Evolutionary conservation across 2,113 vertebrate genomes (phyloP).

Genomic region (Cromileptes altivelis): DNA sequence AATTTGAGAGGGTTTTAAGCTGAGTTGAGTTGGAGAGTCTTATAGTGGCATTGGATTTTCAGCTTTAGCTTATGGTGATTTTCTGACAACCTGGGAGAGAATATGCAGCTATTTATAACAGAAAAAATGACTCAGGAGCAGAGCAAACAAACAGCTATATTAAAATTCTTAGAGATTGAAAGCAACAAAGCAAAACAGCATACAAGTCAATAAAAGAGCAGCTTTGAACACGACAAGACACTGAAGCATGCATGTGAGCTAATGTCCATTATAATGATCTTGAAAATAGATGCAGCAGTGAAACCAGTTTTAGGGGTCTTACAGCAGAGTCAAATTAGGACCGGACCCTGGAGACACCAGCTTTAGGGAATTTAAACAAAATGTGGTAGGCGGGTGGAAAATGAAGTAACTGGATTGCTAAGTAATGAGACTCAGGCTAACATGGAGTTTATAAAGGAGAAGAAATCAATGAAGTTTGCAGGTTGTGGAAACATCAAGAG

Average conservation of each 20-base stretch:
- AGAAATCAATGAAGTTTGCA: neutral
- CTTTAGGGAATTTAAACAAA: slow-evolving; percentile 19
- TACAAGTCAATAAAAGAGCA: neutral
- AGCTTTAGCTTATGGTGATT: slow-evolving; percentile 10
- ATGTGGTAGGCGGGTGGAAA: slow-evolving; percentile 16
- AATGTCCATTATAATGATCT: slow-evolving; percentile 15
- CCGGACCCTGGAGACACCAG: neutral
- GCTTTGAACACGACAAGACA: neutral
- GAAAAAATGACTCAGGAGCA: neutral
- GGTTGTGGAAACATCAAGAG: neutral
- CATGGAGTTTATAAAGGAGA: slow-evolving; percentile 1
- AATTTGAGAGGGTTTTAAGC: slow-evolving; percentile 2
- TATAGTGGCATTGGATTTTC: neutral
- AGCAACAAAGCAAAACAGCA: neutral
- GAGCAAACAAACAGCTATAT: neutral
- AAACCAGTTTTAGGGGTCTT: slow-evolving; percentile 18
- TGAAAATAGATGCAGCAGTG: slow-evolving; percentile 12
- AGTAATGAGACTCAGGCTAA: slow-evolving; percentile 13
- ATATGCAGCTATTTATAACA: neutral
- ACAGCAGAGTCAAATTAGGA: slow-evolving; percentile 38
- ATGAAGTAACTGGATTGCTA: neutral
- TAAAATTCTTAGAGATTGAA: neutral
- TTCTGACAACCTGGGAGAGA: slow-evolving; percentile 13
- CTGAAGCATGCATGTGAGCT: neutral
- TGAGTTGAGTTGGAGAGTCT: slow-evolving; percentile 7